Evolutionary conservation across 2,113 vertebrate genomes (phyloP).

Genomic region (Rafetus swinhoei): DNA sequence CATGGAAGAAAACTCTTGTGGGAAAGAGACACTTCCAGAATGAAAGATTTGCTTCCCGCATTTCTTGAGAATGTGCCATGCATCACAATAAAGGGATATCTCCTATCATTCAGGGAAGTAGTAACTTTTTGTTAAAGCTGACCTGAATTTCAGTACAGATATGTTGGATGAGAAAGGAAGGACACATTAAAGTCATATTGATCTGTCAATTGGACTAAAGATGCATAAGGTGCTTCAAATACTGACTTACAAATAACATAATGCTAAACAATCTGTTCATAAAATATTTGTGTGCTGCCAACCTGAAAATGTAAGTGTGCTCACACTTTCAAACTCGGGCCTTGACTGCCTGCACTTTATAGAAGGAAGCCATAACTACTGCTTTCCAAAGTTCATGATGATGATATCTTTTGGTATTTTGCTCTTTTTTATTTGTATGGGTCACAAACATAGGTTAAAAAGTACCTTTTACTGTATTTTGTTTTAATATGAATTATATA

Average conservation of each 20-base stretch:
- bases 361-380: accelerated
- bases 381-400: neutral
- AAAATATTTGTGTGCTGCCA: neutral
- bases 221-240: constrained; percentile 40
- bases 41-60: neutral
- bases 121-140: constrained; percentile 69
- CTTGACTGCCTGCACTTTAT: neutral
- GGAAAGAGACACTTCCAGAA: neutral
- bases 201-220: constrained; percentile 65
- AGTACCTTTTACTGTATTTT: neutral
- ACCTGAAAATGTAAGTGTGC: accelerated
- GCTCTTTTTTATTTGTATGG: accelerated
- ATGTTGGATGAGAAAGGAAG: constrained; percentile 34
- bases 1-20: neutral
- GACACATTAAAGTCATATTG: constrained; percentile 60
- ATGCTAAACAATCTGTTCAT: neutral
- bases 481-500: neutral
- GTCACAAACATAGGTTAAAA: neutral
- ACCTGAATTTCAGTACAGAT: constrained; percentile 67
- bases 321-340: accelerated
- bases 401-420: neutral
- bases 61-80: neutral
- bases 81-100: constrained; percentile 43
- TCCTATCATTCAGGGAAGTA: constrained; percentile 55
- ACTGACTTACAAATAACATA: neutral